Base-by-base conservation (phyloP, 2,113 vertebrate species). In the Ammospiza caudacuta region DNA sequence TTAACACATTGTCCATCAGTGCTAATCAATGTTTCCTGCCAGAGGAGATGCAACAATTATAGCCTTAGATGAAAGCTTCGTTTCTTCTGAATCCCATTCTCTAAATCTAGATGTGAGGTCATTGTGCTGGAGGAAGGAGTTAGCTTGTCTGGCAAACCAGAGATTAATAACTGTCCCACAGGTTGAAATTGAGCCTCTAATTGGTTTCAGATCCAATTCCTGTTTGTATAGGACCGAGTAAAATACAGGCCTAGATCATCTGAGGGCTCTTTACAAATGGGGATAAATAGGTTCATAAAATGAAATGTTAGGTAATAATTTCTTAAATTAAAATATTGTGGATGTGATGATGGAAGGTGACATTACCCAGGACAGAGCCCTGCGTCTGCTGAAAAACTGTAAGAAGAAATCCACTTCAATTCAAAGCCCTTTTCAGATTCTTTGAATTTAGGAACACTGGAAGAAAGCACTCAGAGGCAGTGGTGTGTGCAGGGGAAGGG, bases 201-300 rank as follows among this genome's bases (percentile, higher is more conserved):
- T 83, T 95, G 55, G 59, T 77, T 93, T 92, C 85, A 95, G 75
- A 73, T 70, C 88, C 61, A 76, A 80, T 80, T 91, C 75, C 12
- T 70, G 35, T 80, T 95, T 83, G 19, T 59, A 37, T 44, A 91
- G 78, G 37, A 62, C 51, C 4, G 3, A 49, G 33, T 55, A 21
- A 25, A 91, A 77, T 52, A 43, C 59, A 87, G 66, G 15, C 75
- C 70, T 35, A 75, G 84, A 77, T 80, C 64, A 37, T 75, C 63
- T 70, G 4, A 17, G 44, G 47, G 57, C 51, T 91, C 75, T 67
- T 87, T 62, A 49, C 49, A 82, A 95, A 80, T 24, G 52, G 18
- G 73, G 37, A 90, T 74, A 83, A 90, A 83, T 59, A 88, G 47
- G 59, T 81, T 86, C 84, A 86, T 70, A 59, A 90, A 90, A 92